Base-by-base conservation (phyloP, 2,797 vertebrate species). In the Poeciliopsis infans region DNA sequence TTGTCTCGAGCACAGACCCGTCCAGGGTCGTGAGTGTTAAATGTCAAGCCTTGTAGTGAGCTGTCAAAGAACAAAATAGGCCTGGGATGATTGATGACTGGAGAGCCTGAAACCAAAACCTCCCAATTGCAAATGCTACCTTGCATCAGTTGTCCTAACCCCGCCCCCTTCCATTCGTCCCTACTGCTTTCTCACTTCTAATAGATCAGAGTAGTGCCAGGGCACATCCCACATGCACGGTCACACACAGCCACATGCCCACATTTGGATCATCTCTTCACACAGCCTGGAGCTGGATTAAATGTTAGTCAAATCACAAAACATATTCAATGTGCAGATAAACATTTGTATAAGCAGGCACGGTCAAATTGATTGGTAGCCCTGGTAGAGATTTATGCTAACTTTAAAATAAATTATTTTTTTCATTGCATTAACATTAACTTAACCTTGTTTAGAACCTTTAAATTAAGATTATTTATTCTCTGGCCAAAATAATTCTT, bases 21-120 rank as follows among this genome's bases (percentile, higher is more conserved):
- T 97, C 96, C 96, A 94, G 94, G 97, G 97, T 98, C 96, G 93
- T 93, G 95, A 96, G 97, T 98, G 98, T 99, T 98, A 99, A 98
- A 99, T 99, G 98, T 99, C 98, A 98, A 96, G 97, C 97, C 97
- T 98, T 98, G 98, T 98, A 98, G 97, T 96, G 95, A 97, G 97
- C 97, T 99, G 98, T 99, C 98, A 99, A 95, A 97, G 96, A 97
- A 96, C 96, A 99, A 98, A 99, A 99, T 98, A 96, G 97, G 96
- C 96, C 96, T 90, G 80, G 96, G 96, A 98, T 99, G 98, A 99
- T 99, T 98, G 98, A 99, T 99, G 98, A 99, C 97, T 97, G 95
- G 95, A 96, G 97, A 96, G 97, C 95, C 96, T 97, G 97, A 99
- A 99, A 99, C 96, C 96, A 97, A 97, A 98, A 97, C 97, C 97